Base-by-base conservation (phyloP, 2,888 invertebrate species). In the Dicroscelio sp. region DNA sequence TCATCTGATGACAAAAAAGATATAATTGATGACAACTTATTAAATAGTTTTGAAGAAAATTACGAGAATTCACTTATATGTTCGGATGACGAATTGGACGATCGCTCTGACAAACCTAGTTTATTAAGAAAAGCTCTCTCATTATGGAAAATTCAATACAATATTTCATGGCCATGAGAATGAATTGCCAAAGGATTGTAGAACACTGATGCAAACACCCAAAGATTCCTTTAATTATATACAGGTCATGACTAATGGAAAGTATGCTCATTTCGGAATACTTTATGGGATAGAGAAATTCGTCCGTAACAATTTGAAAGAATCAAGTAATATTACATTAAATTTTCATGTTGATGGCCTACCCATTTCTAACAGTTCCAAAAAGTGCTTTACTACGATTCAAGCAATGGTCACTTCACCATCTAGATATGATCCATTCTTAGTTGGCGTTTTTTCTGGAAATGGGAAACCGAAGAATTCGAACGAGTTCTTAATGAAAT, bases 271-370 rank as follows among this genome's bases (percentile, higher is more conserved):
- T 48, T 87, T 87, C 31, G 80, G 75, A 3, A 0, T 87, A 23
- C 0, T 23, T 5, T 87, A 87, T 10, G 80, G 80, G 3, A 75
- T 87, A 20, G 38, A 60, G 35, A 73, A n/a, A n/a, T 87, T 75
- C 48, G 20, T 87, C 0, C 4, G 33, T 12, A 55, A 75, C 23
- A 52, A 65, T 58, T n/a, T n/a, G 20, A 27, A 25, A n/a, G 2
- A 25, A 8, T 58, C 58, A 17, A 17, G 8, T 6, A n/a, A 3
- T 2, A 67, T 87, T 82, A 0, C 43, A 1, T 38, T 87, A 2
- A 67, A 87, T 67, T n/a, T 87, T 4, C 76, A 82, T 33, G 35
- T 87, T 38, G 87, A 87, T 58, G 87, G 82, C 8, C 67, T 82
- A 33, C 87, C 87, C 1, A 20, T 87, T 67, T 8, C 87, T 20